Evolutionary conservation across 2,113 vertebrate species (phyloP).

Genomic region (Thinocorus orbignyianus): DNA sequence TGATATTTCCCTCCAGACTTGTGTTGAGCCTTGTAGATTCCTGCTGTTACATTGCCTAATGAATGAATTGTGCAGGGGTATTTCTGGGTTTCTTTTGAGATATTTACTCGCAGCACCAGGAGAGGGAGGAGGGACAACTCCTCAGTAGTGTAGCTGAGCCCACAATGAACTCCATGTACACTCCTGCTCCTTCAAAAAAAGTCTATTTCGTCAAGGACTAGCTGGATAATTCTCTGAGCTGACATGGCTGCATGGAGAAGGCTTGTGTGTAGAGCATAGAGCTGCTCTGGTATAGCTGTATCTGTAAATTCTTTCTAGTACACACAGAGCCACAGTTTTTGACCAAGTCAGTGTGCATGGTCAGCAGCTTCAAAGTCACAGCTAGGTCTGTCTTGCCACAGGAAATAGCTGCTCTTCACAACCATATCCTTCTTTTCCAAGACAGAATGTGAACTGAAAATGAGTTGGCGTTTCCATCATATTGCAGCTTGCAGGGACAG

Average conservation of each 20-base stretch:
- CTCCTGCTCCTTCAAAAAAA: not conserved
- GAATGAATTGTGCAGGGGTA: not conserved
- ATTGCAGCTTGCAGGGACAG: not conserved
- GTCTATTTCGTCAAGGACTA: not conserved
- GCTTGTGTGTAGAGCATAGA: not conserved
- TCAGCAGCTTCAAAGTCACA: not conserved
- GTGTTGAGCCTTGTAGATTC: not conserved
- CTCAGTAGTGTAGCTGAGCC: not conserved
- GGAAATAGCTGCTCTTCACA: not conserved
- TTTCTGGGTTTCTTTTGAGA: not conserved
- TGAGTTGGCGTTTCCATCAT: not conserved
- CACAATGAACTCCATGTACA: not conserved
- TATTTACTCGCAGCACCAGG: not conserved
- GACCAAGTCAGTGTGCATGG: not conserved
- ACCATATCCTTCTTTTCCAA: not conserved
- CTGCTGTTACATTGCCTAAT: not conserved
- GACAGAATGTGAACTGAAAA: not conserved
- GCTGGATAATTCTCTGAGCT: not conserved
- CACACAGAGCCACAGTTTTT: not conserved
- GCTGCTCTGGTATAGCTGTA: not conserved
- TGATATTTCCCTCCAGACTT: not conserved
- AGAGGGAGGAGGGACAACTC: not conserved
- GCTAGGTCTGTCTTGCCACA: not conserved
- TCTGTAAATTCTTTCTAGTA: not conserved
- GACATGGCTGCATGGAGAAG: not conserved